Evolutionary conservation across 92 coral and sea anemone genomes (phyloP).

Genomic region (Palythoa grandiflora): DNA sequence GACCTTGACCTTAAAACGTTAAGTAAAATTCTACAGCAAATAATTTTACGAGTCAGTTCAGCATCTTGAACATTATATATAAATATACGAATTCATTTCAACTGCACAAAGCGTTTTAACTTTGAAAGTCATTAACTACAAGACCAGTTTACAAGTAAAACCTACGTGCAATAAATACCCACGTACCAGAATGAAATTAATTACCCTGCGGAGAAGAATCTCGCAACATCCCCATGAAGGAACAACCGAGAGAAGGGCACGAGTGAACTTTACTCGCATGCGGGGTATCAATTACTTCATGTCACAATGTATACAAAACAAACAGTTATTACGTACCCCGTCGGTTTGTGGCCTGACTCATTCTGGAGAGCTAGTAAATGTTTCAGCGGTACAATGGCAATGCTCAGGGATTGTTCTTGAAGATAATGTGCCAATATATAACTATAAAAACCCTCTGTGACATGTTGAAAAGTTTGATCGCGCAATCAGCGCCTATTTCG

Average conservation of each 20-base stretch:
- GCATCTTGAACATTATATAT: not conserved
- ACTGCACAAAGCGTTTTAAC: no score
- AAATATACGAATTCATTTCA: no score
- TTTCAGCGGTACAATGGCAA: not conserved
- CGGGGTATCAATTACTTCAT: no score
- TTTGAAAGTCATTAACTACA: no score
- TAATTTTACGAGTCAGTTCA: not conserved
- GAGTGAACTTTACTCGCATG: no score
- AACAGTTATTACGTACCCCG: constrained; percentile 8
- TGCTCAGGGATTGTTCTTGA: not conserved
- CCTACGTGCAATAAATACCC: no score
- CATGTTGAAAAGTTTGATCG: constrained; percentile 9
- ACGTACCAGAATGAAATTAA: no score
- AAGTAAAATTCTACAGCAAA: not conserved
- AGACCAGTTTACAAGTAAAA: no score
- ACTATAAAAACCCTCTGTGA: not conserved
- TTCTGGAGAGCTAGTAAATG: not conserved
- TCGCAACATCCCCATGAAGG: no score
- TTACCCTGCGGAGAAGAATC: no score
- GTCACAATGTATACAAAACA: not conserved
- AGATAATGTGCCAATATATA: not conserved
- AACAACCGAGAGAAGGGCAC: no score
- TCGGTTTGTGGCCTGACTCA: constrained; percentile 37
- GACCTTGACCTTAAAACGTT: not conserved
- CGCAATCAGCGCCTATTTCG: not conserved